Base-by-base conservation (phyloP, 1,140 invertebrate species). In the Lordiphosa stackelbergi region DNA sequence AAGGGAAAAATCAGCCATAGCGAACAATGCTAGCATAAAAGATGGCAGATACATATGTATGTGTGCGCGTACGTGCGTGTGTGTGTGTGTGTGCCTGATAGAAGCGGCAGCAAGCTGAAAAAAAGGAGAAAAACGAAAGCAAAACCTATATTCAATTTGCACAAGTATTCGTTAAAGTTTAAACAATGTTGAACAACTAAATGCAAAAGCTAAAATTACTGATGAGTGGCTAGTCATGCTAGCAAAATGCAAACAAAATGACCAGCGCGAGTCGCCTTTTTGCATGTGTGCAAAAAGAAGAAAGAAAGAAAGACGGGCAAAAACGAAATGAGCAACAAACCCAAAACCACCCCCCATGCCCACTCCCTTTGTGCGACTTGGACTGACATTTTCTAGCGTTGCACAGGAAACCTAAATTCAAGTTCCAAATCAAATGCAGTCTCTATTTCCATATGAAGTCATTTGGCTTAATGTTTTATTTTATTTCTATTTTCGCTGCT, bases 11-110 rank as follows among this genome's bases (percentile, higher is more conserved):
- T 31, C 34, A 37, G 43, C 53, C 49, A 37, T 45, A 58, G 55
- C 62, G 58, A 54, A 70, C 43, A 81, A 69, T 58, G 75, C 65
- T 68, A 64, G 77, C 75, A 79, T 75, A 70, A 75, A 78, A 78
- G 74, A 78, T 78, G 74, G 74, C 74, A 31, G 73, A 70, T 69
- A 66, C 56, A 78, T 63, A 73, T 52, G 36, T 71, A 45, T 38
- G 49, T 64, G 55, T 31, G 11, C 31, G 43, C n/a, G 43, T 51
- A n/a, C 19, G 11, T 51, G 16, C 12, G 16, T 54, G 36, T 22
- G 24, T 51, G 53, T 19, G n/a, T n/a, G 13, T 53, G 53, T 54
- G 19, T 45, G 34, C 36, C 13, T 28, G 36, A 57, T 47, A 55
- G 58, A 61, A 66, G 63, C 63, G 60, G 61, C 63, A 60, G 62